These are phyloP conservation scores for Lagodon rhomboides DNA, from an alignment of 2,797 vertebrate genomes.

Conservation along the genomic window DNA sequence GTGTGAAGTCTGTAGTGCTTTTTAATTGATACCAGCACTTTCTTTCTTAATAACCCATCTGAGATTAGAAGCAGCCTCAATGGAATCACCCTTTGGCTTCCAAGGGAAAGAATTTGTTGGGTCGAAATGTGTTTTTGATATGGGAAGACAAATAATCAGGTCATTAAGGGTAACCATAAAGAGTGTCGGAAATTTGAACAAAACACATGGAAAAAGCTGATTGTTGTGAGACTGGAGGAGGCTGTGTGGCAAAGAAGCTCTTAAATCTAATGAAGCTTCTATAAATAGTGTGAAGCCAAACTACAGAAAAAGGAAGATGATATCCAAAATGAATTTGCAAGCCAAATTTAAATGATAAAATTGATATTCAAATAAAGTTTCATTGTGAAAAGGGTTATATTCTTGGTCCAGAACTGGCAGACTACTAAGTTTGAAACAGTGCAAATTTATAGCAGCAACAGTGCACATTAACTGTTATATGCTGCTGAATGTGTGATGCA, in stretches of 20 bases:
- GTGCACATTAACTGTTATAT: not conserved
- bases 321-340: not conserved
- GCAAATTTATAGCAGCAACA: not conserved
- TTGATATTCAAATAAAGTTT: not conserved
- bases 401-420: not conserved
- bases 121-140: slow-evolving; percentile 83
- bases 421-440: slow-evolving; percentile 3
- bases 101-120: slow-evolving; percentile 76
- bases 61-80: slow-evolving; percentile 74
- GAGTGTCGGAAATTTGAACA: slow-evolving; percentile 79
- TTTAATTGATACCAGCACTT: slow-evolving; percentile 79
- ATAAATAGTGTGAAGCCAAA: slow-evolving; percentile 59
- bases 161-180: slow-evolving; percentile 82
- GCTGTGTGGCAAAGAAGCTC: slow-evolving; percentile 53
- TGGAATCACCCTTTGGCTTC: slow-evolving; percentile 75
- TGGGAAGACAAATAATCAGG: slow-evolving; percentile 81
- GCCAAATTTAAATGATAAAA: slow-evolving; percentile 11
- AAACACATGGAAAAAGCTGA: slow-evolving; percentile 79
- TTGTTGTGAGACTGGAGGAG: slow-evolving; percentile 65
- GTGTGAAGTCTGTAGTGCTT: slow-evolving; percentile 76
- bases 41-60: slow-evolving; percentile 68
- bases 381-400: not conserved
- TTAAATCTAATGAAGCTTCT: slow-evolving; percentile 57
- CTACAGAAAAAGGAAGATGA: slow-evolving; percentile 12
- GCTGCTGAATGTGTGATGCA: not conserved